Conservation (phyloP, 2,888 invertebrate genomes). For the Frankliniella intonsa region DNA sequence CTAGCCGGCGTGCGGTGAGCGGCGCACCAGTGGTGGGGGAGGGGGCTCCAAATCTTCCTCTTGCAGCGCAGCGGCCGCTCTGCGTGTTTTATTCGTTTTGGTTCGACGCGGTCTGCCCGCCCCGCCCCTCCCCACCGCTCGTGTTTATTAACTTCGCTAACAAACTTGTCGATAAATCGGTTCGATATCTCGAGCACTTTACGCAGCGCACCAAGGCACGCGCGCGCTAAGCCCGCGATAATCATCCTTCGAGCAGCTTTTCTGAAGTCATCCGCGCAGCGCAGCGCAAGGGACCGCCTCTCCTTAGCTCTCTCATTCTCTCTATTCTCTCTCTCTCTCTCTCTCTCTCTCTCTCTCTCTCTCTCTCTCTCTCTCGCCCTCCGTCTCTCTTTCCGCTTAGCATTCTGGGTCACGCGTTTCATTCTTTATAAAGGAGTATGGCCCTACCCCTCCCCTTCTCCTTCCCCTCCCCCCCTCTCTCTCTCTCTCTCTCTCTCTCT, state of each 20-base stretch:
- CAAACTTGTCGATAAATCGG: slow-evolving; percentile 22
- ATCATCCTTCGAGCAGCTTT: slow-evolving; percentile 1
- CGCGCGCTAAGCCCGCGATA: not conserved
- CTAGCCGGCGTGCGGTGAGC: no score
- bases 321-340: not conserved
- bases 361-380: no score
- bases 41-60: no score
- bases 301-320: not conserved
- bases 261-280: not conserved
- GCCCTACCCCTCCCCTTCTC: not conserved
- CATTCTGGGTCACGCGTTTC: slow-evolving; percentile 22
- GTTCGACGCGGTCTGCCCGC: not conserved
- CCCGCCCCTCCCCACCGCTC: not conserved
- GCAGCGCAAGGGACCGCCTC: not conserved
- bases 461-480: not conserved
- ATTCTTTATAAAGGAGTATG: slow-evolving; percentile 13
- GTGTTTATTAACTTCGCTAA: not conserved
- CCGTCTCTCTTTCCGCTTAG: not conserved
- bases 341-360: not conserved
- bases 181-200: not conserved
- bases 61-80: not conserved
- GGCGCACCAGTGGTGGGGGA: no score
- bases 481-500: slow-evolving; percentile 10
- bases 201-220: not conserved
- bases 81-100: not conserved